Evolutionary conservation across 1,140 invertebrate species (phyloP).

Genomic region (Macrobrachium nipponense): DNA sequence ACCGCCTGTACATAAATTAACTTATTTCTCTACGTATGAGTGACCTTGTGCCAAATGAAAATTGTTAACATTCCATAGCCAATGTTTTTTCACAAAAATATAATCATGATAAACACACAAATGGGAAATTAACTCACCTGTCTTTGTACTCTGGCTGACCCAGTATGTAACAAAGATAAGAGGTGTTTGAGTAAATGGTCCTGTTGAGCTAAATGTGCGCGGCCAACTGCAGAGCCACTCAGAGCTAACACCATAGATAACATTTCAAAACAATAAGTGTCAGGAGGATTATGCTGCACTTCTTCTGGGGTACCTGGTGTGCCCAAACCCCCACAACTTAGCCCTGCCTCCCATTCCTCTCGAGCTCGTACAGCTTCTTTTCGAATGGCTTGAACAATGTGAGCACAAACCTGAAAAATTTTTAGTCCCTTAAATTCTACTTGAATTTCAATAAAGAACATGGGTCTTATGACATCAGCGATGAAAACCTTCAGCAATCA

Average conservation of each 20-base stretch:
- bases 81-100: neutral
- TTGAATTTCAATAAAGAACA: neutral
- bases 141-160: slow-evolving; percentile 92
- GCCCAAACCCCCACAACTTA: slow-evolving; percentile 57
- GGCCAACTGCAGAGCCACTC: slow-evolving; percentile 91
- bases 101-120: neutral
- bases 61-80: no score
- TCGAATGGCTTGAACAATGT: slow-evolving; percentile 93
- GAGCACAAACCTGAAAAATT: slow-evolving; percentile 80
- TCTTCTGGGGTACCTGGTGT: slow-evolving; percentile 65
- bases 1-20: no score
- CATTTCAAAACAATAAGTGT: slow-evolving; percentile 98
- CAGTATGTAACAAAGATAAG: slow-evolving; percentile 89
- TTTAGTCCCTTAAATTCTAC: neutral
- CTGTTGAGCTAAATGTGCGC: slow-evolving; percentile 90
- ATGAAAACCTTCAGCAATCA: no score
- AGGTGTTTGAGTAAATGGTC: slow-evolving; percentile 86
- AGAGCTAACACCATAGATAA: slow-evolving; percentile 92
- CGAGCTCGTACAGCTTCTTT: slow-evolving; percentile 86
- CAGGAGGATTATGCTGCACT: slow-evolving; percentile 72
- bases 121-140: slow-evolving; percentile 71
- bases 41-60: no score
- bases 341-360: slow-evolving; percentile 60
- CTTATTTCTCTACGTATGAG: no score
- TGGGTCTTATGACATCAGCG: no score